Base-by-base conservation (phyloP, 2,797 vertebrate genomes). In the Tangara arthus region DNA sequence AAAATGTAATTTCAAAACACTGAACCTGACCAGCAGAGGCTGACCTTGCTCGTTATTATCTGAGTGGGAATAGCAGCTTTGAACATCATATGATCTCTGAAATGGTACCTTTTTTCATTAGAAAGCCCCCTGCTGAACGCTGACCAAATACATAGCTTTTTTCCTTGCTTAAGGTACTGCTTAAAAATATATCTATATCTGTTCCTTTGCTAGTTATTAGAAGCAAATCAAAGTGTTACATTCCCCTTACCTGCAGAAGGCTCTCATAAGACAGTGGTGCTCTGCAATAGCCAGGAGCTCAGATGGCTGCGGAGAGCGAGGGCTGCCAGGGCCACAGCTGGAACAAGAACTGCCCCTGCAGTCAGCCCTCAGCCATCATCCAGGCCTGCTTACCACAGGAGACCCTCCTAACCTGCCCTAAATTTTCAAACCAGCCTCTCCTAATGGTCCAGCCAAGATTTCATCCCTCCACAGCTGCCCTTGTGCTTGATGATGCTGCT, bases 11-110 rank as follows among this genome's bases (percentile, higher is more conserved):
- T 97, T 97, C 95, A 96, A 96, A 97, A 97, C 95, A 92, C 95
- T 97, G 96, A 97, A 97, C 95, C 95, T 84, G 94, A 96, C 95
- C 94, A 94, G 95, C 95, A 90, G 94, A 94, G 95, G 89, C 95
- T 97, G 97, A 97, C 97, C 97, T 97, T 94, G 96, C 97, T 97
- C 94, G 82, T 97, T 97, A 97, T 97, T 97, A 96, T 97, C 97
- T 97, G 96, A 96, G 97, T 94, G 91, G 96, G 95, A 97, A 96
- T 92, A 96, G 96, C 94, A 91, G 96, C 97, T 97, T 97, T 97
- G 97, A 97, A 97, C 97, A 97, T 97, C 84, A 46, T 95, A 94
- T 97, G 96, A 89, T 95, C 91, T 97, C 95, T 95, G 97, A 96
- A 97, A 97, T 65, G 87, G 94, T 95, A 94, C 91, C 90, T 95